These are phyloP conservation scores for Tinamus guttatus DNA, from an alignment of 2,113 vertebrate species.

Conservation along the genomic window DNA sequence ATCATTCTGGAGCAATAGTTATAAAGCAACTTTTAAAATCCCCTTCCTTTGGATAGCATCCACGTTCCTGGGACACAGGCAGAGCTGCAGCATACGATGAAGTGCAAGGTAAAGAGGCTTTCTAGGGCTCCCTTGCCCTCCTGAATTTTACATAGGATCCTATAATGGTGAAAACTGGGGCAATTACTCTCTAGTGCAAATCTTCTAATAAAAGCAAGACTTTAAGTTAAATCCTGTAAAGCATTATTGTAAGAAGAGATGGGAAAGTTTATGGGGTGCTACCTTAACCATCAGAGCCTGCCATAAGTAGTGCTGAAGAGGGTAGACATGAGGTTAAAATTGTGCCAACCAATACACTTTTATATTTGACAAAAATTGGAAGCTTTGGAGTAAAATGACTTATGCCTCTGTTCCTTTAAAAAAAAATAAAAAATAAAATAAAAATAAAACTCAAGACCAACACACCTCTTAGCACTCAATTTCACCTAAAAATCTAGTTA, in stretches of 20 bases:
- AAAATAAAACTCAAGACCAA: neutral
- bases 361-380: fast-evolving
- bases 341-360: neutral
- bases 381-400: neutral
- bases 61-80: neutral
- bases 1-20: neutral
- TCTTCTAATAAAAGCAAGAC: neutral
- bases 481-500: neutral
- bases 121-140: neutral
- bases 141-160: neutral
- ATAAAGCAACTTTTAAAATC: neutral
- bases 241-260: neutral
- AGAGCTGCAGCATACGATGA: fast-evolving
- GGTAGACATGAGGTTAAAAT: neutral
- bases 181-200: neutral
- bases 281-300: neutral
- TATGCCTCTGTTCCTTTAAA: neutral
- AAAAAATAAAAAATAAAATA: neutral
- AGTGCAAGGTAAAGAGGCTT: neutral
- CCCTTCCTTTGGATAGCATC: neutral
- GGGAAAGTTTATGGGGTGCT: neutral
- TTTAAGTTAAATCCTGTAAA: neutral
- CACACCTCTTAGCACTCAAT: fast-evolving
- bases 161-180: neutral
- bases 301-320: neutral